Conservation (phyloP, 2,888 invertebrate species). For the Epiblema foenella region DNA sequence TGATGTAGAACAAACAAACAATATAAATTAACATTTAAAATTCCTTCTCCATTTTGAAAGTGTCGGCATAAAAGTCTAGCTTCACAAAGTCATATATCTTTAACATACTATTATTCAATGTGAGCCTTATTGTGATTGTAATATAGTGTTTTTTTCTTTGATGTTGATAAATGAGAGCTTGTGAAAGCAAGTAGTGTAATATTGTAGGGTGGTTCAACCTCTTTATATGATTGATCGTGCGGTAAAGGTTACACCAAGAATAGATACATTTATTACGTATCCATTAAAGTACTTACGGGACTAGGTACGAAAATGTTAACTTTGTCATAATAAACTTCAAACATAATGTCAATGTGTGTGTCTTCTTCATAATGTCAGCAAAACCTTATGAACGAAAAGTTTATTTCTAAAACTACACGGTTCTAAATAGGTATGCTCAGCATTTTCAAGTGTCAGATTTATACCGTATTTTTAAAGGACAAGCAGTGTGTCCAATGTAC, state of each 20-base stretch:
- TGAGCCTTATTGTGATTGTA: not conserved
- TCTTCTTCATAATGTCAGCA: constrained; percentile 14
- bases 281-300: not conserved
- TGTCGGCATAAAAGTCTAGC: not conserved
- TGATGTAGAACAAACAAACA: not conserved
- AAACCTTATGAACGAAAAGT: not conserved
- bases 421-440: not conserved
- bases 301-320: constrained; percentile 2
- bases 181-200: not conserved
- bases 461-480: not conserved
- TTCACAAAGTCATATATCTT: not conserved
- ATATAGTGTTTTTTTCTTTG: not conserved
- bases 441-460: not conserved
- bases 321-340: constrained; percentile 1
- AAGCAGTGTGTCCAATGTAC: not conserved
- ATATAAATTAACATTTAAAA: constrained; percentile 7
- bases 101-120: not conserved
- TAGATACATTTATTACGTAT: constrained; percentile 21
- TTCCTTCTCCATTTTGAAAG: constrained; percentile 5
- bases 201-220: constrained; percentile 3
- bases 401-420: not conserved
- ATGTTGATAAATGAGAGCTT: not conserved
- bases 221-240: constrained; percentile 50
- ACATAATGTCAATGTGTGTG: too few relatives aligned
- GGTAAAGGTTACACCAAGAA: constrained; percentile 47